These are phyloP conservation scores for Corythoichthys intestinalis DNA, from an alignment of 2,113 vertebrate species.

Conservation along the genomic window DNA sequence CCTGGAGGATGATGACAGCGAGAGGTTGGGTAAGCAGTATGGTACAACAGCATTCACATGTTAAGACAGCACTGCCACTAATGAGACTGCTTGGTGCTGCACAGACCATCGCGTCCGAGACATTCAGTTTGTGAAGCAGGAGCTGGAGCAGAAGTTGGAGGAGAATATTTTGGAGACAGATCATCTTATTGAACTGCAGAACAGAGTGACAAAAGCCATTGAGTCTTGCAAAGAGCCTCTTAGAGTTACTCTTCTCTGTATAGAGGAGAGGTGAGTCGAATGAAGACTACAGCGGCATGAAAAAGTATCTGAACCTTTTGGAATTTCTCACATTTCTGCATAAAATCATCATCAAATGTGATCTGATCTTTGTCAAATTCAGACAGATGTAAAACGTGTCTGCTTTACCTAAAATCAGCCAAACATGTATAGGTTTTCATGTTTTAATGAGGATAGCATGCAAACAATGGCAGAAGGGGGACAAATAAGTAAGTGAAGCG, in stretches of 20 bases:
- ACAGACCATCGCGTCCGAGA: slow-evolving; percentile 83
- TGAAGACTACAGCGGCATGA: background rate
- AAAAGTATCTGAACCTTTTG: no score
- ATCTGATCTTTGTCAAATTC: no score
- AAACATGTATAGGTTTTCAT: no score
- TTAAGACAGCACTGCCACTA: no score
- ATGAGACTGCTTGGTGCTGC: background rate
- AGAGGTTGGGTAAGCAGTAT: slow-evolving; percentile 77
- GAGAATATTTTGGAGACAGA: slow-evolving; percentile 78
- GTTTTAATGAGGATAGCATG: no score
- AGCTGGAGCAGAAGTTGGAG: slow-evolving; percentile 81
- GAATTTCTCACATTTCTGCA: no score
- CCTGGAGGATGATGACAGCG: slow-evolving; percentile 78
- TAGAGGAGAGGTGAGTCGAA: slow-evolving; percentile 79
- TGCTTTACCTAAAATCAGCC: no score
- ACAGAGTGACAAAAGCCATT: slow-evolving; percentile 77
- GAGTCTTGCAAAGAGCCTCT: slow-evolving; percentile 76
- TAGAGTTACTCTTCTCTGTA: slow-evolving; percentile 72
- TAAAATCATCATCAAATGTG: no score
- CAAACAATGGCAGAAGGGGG: no score
- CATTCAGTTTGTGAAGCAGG: slow-evolving; percentile 84
- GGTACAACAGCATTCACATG: background rate
- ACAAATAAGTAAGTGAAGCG: no score
- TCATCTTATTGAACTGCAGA: slow-evolving; percentile 66
- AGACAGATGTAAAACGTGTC: no score